Base-by-base conservation (phyloP, 2,888 invertebrate genomes). In the Trichopria drosophilae region DNA sequence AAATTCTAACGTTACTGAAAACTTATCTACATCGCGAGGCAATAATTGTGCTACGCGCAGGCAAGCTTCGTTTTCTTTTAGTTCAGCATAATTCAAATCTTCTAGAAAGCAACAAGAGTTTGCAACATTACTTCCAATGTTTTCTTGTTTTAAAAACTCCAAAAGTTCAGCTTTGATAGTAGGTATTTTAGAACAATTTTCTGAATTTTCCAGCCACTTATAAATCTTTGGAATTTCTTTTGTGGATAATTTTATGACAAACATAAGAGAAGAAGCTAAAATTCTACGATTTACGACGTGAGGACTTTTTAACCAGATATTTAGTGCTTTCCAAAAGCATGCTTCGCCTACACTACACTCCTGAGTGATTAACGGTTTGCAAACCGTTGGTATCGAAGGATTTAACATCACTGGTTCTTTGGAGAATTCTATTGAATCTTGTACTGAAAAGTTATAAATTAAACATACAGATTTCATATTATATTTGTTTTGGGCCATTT, bases 261-360 rank as follows among this genome's bases (percentile, higher is more conserved):
- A 26, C 39, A 73, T 32, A 37, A 68, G 59, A 0, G 55, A 40
- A 2, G 67, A 69, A 41, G 84, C 84, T 71, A 84, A 82, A 66
- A 90, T 76, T 69, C 86, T 83, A 63, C 85, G 84, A 73, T 90
- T 89, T 5, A 88, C 76, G 48, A 87, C 79, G 69, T 89, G 87
- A 41, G 88, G 86, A 70, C 85, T 85, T 46, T 76, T 78, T 50
- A 85, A 70, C 67, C 86, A 82, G 57, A 90, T 80, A 41, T 77
- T 69, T 42, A 87, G 72, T 1, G 84, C 79, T 52, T 80, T 77
- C 85, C 86, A 88, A 75, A 87, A 90, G 53, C 80, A 71, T 6
- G 71, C 66, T 29, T 53, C n/a, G 7, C 66, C 56, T 18, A 73
- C 58, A 45, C 60, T 55, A 29, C 64, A 68, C 44, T 68, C 63